Conservation (phyloP, 2,113 vertebrate genomes). For the Mus spicilegus region DNA sequence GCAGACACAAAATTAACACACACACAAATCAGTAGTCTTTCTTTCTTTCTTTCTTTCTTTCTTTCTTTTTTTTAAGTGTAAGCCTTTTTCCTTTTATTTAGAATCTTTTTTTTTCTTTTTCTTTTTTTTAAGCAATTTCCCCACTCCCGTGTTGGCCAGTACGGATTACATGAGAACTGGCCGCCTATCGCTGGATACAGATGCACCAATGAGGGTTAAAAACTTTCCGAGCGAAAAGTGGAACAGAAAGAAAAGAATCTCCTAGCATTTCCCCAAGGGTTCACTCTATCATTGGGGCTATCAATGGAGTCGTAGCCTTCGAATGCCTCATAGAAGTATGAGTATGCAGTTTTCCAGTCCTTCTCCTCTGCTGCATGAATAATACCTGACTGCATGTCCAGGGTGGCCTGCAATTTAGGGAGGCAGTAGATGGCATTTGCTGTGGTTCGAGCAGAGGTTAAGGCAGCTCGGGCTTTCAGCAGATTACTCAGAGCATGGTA, state of each 20-base stretch:
- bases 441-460: constrained; percentile 98
- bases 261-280: constrained; percentile 94
- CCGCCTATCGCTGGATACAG: constrained; percentile 90
- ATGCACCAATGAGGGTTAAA: constrained; percentile 94
- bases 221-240: constrained; percentile 92
- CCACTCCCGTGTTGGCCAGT: constrained; percentile 92
- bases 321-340: constrained; percentile 99
- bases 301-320: constrained; percentile 99
- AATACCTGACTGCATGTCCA: constrained; percentile 99
- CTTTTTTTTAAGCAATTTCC: constrained; percentile 93
- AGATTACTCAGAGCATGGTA: constrained; percentile 99
- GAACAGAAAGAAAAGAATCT: constrained; percentile 90
- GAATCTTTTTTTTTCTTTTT: constrained; percentile 86
- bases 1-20: neutral
- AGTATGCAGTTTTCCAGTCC: constrained; percentile 99
- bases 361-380: constrained; percentile 99
- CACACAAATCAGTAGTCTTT: neutral
- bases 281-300: constrained; percentile 95
- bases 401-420: constrained; percentile 97
- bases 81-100: constrained; percentile 92
- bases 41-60: too few species aligned
- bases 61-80: constrained; percentile 78
- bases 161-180: constrained; percentile 95
- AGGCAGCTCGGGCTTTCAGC: constrained; percentile 98
- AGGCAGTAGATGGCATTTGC: constrained; percentile 99